Conservation (phyloP, 2,113 vertebrate species). For the Mellivora capensis region DNA sequence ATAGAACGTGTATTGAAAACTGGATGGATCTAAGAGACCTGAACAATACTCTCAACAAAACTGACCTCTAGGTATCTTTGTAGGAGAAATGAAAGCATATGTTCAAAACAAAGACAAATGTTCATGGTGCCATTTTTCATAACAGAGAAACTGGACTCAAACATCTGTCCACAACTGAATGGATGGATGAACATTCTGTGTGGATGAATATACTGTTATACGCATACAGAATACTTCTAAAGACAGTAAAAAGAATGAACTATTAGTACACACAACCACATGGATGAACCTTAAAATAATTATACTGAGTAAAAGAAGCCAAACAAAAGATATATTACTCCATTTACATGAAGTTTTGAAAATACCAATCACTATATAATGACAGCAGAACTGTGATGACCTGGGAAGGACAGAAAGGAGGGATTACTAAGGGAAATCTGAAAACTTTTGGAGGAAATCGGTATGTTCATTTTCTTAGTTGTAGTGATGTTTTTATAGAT, state of each 20-base stretch:
- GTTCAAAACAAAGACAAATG: not conserved
- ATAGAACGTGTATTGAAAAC: not conserved
- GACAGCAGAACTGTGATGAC: not conserved
- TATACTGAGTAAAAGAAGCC: not conserved
- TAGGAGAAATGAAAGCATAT: not conserved
- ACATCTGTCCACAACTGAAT: not conserved
- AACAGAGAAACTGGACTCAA: not conserved
- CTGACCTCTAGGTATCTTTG: not conserved
- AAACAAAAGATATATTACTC: not conserved
- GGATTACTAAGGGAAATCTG: not conserved
- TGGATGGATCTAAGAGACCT: not conserved
- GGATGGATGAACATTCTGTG: not conserved
- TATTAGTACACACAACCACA: not conserved
- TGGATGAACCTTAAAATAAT: not conserved
- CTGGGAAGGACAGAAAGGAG: not conserved
- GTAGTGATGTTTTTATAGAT: not conserved
- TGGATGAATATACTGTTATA: not conserved
- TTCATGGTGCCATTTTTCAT: not conserved
- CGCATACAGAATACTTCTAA: not conserved
- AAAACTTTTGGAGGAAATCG: not conserved
- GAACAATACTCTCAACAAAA: not conserved
- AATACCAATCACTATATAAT: not conserved
- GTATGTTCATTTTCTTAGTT: not conserved
- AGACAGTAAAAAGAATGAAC: not conserved
- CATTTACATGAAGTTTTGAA: not conserved